These are phyloP conservation scores for Acanthaster planci DNA, from an alignment of 35 echinoderm and acorn worm genomes.

Conservation along the genomic window DNA sequence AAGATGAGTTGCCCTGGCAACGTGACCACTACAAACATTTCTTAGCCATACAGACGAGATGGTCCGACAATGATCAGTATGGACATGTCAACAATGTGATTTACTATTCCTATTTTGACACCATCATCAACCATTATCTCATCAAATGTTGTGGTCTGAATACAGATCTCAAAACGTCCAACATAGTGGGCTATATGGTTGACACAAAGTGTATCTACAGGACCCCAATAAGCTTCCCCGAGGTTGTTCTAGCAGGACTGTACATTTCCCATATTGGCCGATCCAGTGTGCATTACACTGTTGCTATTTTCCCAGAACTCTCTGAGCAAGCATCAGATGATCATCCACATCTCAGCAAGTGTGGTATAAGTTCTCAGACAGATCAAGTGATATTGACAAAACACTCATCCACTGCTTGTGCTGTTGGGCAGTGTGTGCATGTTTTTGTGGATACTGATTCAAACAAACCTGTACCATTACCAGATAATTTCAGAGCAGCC, in stretches of 20 bases:
- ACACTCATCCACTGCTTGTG: conserved; percentile 53
- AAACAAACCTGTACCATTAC: conserved; percentile 43
- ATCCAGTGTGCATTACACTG: conserved; percentile 80
- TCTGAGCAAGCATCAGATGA: not conserved
- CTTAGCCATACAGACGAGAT: conserved; percentile 84
- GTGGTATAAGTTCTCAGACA: not conserved
- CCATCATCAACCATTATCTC: conserved; percentile 88
- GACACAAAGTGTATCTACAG: conserved; percentile 74
- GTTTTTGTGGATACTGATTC: conserved; percentile 75
- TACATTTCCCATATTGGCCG: conserved; percentile 62
- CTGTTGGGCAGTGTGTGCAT: conserved; percentile 89
- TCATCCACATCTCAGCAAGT: not conserved
- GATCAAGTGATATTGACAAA: conserved; percentile 1
- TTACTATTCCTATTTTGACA: conserved; percentile 93
- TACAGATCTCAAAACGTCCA: conserved; percentile 50
- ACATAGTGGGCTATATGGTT: conserved; percentile 79
- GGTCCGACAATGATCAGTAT: conserved; percentile 81
- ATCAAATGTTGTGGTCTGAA: conserved; percentile 60
- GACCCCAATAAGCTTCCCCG: conserved; percentile 67
- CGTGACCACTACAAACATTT: conserved; percentile 76
- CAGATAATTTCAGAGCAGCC: conserved; percentile 38
- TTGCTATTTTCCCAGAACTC: conserved; percentile 72
- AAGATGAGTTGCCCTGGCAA: conserved; percentile 51
- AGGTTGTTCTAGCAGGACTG: conserved; percentile 75
- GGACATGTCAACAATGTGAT: conserved; percentile 90